Conservation (phyloP, 2,888 invertebrate genomes). For the Orthosia cruda region DNA sequence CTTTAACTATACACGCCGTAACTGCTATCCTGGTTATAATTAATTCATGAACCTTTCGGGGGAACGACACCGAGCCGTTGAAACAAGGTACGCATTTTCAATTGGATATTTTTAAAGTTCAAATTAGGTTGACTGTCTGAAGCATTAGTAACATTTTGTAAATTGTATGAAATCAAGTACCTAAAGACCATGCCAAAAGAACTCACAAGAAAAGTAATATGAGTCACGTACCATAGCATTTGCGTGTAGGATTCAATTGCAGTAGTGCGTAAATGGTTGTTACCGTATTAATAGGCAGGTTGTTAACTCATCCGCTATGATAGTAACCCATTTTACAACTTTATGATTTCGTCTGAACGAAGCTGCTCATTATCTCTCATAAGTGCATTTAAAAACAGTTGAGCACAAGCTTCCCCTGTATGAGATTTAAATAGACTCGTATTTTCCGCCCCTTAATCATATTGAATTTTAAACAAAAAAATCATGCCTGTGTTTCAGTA, state of each 20-base stretch:
- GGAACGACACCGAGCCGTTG: constrained; percentile 18
- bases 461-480: neutral
- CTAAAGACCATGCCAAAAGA: neutral
- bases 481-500: too few relatives aligned
- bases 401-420: neutral
- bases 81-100: constrained; percentile 5
- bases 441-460: neutral
- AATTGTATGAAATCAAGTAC: neutral
- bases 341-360: constrained; percentile 8
- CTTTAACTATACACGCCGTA: constrained; percentile 31
- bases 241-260: constrained; percentile 63
- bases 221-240: constrained; percentile 57
- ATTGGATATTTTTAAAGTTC: constrained; percentile 21
- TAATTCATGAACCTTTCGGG: constrained; percentile 60
- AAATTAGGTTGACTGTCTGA: constrained; percentile 6
- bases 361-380: neutral
- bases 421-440: neutral
- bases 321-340: constrained; percentile 33
- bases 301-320: constrained; percentile 49
- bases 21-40: constrained; percentile 51
- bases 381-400: neutral
- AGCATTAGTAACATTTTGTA: constrained; percentile 1
- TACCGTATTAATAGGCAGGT: constrained; percentile 54
- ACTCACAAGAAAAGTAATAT: constrained; percentile 16
- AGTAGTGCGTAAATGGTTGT: constrained; percentile 56